A percentile compares a stretch with the other conserved stretches of the same genome.
phyloP scores from a whole-genome alignment of 2,888 invertebrate genomes.

The Pollenia griseotomentosa region DNA sequence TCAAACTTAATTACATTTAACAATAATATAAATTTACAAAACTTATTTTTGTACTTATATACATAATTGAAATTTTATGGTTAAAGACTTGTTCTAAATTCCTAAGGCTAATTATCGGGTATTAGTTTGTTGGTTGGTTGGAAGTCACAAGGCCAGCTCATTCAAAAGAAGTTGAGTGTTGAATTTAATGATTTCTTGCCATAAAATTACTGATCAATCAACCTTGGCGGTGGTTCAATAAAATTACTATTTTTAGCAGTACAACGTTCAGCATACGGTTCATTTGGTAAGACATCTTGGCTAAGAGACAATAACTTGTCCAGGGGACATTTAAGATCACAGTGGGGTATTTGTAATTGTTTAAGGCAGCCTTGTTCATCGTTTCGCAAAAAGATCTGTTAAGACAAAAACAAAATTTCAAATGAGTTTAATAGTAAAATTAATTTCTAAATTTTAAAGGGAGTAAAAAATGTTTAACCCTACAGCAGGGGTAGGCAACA shows the following conservation, averaged over 20 bases:
- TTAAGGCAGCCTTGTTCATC: constrained; percentile 85
- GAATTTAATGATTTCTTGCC: neutral
- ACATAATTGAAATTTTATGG: neutral
- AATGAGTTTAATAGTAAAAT: neutral
- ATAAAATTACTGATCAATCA: constrained; percentile 76
- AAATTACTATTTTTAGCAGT: constrained; percentile 85
- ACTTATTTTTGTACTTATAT: neutral
- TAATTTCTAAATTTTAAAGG: too few species aligned
- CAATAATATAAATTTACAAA: neutral
- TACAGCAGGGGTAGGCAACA: too few species aligned
- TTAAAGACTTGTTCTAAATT: constrained; percentile 32
- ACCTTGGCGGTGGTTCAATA: constrained; percentile 85
- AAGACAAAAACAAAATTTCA: neutral
- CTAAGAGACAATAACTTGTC: constrained; percentile 85
- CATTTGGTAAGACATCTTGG: constrained; percentile 85
- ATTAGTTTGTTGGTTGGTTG: neutral
- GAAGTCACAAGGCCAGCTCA: constrained; percentile 38
- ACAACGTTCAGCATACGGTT: constrained; percentile 86
- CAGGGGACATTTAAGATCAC: constrained; percentile 87
- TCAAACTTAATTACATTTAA: constrained; percentile 7
- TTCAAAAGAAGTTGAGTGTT: neutral
- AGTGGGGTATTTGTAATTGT: constrained; percentile 87
- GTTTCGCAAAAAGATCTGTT: constrained; percentile 84
- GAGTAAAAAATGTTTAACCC: too few species aligned
- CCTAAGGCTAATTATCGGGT: constrained; percentile 7